These are phyloP conservation scores for Clarias gariepinus DNA, from an alignment of 2,113 vertebrate genomes.

Conservation along the genomic window DNA sequence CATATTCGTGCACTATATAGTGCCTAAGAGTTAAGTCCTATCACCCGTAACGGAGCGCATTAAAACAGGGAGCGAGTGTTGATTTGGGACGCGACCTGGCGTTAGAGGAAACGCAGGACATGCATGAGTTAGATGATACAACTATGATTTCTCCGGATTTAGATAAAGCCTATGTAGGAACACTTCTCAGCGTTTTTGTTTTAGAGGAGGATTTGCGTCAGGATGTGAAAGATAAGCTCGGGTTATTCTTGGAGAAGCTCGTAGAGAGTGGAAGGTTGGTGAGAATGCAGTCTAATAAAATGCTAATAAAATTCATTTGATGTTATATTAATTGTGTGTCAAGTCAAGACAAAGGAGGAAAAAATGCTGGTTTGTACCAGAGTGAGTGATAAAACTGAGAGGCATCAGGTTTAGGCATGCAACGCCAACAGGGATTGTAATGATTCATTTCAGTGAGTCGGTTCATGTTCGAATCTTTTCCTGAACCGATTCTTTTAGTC, in stretches of 20 bases:
- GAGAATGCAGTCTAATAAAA: neutral
- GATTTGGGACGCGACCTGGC: neutral
- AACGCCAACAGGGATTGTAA: neutral
- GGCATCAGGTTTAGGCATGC: neutral
- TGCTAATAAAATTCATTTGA: too few species aligned
- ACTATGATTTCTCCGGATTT: slow-evolving; percentile 6
- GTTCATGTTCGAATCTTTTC: neutral
- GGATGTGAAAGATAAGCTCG: slow-evolving; percentile 48
- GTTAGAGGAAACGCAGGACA: neutral
- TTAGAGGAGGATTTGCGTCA: neutral
- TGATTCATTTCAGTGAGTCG: neutral
- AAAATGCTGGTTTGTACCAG: neutral
- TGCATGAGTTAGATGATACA: neutral
- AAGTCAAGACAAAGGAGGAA: neutral
- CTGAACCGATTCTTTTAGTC: neutral
- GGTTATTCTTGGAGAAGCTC: slow-evolving; percentile 60
- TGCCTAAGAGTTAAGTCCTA: neutral
- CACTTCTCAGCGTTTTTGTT: neutral
- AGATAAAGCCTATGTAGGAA: neutral
- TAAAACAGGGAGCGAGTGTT: neutral
- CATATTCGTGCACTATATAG: neutral
- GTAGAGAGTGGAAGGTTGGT: slow-evolving; percentile 54
- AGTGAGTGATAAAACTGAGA: neutral
- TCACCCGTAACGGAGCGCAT: neutral
- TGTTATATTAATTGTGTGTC: neutral